phyloP scores from a whole-genome alignment of 2,113 vertebrate species.

The Malurus melanocephalus region DNA sequence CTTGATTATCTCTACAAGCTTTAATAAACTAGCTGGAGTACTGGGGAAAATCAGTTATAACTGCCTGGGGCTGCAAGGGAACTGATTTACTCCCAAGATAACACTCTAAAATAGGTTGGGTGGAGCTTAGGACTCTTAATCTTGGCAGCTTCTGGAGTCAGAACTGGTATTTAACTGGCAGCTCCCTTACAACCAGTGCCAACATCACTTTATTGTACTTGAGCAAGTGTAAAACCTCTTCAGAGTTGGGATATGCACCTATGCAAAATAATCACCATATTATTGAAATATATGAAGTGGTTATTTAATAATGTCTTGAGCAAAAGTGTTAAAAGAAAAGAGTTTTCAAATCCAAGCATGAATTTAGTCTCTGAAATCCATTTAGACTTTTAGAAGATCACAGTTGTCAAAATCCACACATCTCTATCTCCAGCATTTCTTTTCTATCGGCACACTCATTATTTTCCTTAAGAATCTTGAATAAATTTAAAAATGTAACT shows the following conservation, averaged over 20 bases:
- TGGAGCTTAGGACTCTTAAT: not conserved
- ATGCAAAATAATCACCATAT: not conserved
- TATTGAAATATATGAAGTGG: accelerated
- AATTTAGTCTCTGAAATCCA: not conserved
- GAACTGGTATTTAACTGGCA: not conserved
- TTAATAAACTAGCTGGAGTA: not conserved
- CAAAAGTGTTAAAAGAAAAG: not conserved
- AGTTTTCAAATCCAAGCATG: not conserved
- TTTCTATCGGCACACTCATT: not conserved
- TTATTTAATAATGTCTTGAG: not conserved
- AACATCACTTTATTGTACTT: not conserved
- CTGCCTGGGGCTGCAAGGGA: not conserved
- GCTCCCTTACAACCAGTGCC: not conserved
- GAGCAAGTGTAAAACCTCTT: not conserved
- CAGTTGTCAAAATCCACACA: not conserved
- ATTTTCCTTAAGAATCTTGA: not conserved
- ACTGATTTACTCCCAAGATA: not conserved
- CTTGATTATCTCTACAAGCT: not conserved
- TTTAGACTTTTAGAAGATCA: not conserved
- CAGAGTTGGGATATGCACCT: not conserved
- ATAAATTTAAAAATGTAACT: not conserved
- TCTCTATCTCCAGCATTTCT: not conserved
- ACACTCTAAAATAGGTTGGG: not conserved
- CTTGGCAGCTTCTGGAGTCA: not conserved
- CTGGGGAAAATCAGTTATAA: not conserved